A percentile compares a stretch with the other conserved stretches of the same genome.
phyloP scores from a whole-genome alignment of 2,113 vertebrate genomes.

The Hepsetus odoe region DNA sequence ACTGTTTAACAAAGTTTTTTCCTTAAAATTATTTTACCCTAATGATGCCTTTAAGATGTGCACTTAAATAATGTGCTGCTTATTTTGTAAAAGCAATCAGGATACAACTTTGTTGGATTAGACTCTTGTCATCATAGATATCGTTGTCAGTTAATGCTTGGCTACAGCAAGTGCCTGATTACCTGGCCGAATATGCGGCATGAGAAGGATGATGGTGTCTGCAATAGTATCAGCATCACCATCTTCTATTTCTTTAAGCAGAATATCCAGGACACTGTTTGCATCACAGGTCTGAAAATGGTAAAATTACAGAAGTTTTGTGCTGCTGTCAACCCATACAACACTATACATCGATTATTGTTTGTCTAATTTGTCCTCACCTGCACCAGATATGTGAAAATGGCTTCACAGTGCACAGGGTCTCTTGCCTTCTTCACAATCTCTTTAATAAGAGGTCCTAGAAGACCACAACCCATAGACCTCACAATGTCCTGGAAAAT shows the following conservation, averaged over 20 bases:
- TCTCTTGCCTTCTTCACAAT: conserved; percentile 51
- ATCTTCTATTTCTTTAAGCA: conserved; percentile 85
- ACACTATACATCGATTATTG: background rate
- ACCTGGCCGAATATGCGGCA: conserved; percentile 90
- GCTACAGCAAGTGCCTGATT: conserved; percentile 27
- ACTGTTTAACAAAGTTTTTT: too few relatives aligned
- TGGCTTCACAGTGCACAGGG: conserved; percentile 60
- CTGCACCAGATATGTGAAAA: conserved; percentile 65
- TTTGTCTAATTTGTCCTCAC: conserved; percentile 51
- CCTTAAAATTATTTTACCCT: background rate
- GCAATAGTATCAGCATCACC: conserved; percentile 79
- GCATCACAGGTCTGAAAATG: conserved; percentile 84
- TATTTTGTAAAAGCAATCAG: background rate
- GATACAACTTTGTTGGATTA: background rate
- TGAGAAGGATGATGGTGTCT: conserved; percentile 77
- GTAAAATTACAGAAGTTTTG: conserved; percentile 35
- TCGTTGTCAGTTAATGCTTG: background rate
- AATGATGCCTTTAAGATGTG: background rate
- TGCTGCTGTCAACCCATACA: background rate
- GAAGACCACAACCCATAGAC: conserved; percentile 87
- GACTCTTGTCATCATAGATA: background rate
- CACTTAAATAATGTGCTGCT: background rate
- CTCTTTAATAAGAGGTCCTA: conserved; percentile 78
- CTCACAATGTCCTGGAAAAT: conserved; percentile 79
- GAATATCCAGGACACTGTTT: conserved; percentile 81